A percentile compares a stretch with the other conserved stretches of the same genome.
Conservation (phyloP, 2,113 vertebrate species). For the Dromiciops gliroides region DNA sequence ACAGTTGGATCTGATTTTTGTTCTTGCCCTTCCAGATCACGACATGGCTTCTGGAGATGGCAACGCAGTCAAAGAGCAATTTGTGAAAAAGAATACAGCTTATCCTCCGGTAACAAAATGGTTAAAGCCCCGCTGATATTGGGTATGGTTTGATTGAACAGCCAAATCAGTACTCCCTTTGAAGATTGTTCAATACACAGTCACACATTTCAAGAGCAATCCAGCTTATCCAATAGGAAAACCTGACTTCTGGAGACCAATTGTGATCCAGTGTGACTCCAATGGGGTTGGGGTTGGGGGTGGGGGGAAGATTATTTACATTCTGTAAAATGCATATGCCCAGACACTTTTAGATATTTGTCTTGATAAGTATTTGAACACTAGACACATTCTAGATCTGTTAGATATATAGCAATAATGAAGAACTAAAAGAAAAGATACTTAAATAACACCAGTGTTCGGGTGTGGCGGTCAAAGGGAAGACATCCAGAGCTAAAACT, state of each 20-base stretch:
- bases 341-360: slow-evolving; percentile 73
- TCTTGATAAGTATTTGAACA: slow-evolving; percentile 61
- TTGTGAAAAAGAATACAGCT: slow-evolving; percentile 81
- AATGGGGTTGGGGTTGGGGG: slow-evolving; percentile 66
- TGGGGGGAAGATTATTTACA: slow-evolving; percentile 74
- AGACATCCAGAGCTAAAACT: background rate
- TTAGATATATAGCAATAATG: slow-evolving; percentile 78
- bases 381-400: slow-evolving; percentile 66
- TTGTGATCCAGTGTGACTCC: slow-evolving; percentile 69
- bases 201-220: slow-evolving; percentile 76
- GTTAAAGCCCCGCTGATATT: slow-evolving; percentile 93
- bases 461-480: slow-evolving; percentile 28
- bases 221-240: slow-evolving; percentile 72
- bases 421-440: slow-evolving; percentile 35
- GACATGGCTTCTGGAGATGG: slow-evolving; percentile 93
- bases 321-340: slow-evolving; percentile 76
- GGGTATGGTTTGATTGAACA: slow-evolving; percentile 41
- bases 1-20: background rate
- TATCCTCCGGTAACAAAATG: slow-evolving; percentile 86
- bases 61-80: slow-evolving; percentile 84
- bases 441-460: slow-evolving; percentile 42
- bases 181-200: slow-evolving; percentile 70
- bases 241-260: slow-evolving; percentile 75
- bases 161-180: slow-evolving; percentile 62
- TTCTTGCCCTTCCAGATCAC: slow-evolving; percentile 80